These are phyloP conservation scores for Acrocephalus arundinaceus DNA, from an alignment of 2,113 vertebrate genomes.

Conservation along the genomic window DNA sequence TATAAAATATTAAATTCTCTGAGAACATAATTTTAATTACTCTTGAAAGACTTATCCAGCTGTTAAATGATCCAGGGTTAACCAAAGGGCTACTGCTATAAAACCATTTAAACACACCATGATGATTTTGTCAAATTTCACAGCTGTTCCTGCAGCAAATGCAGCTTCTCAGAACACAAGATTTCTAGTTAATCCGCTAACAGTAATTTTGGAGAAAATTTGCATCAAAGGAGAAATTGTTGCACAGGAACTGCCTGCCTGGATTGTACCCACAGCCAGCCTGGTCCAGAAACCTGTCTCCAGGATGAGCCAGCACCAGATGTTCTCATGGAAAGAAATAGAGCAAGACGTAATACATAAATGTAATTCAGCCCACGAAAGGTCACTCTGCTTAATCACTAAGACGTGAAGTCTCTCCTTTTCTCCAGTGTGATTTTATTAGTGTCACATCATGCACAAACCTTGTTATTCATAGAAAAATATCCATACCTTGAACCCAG, in stretches of 20 bases:
- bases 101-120: slow-evolving; percentile 19
- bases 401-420: background rate
- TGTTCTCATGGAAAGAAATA: slow-evolving; percentile 22
- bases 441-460: background rate
- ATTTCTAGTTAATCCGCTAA: slow-evolving; percentile 32
- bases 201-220: slow-evolving; percentile 20
- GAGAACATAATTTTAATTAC: slow-evolving; percentile 38
- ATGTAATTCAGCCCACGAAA: background rate
- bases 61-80: slow-evolving; percentile 49
- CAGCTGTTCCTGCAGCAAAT: slow-evolving; percentile 51
- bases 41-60: slow-evolving; percentile 42
- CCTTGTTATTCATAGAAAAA: background rate
- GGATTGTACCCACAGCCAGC: background rate
- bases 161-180: slow-evolving; percentile 42
- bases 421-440: background rate
- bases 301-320: slow-evolving; percentile 40
- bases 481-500: background rate
- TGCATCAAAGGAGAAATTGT: slow-evolving; percentile 5
- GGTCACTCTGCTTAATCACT: slow-evolving; percentile 16
- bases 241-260: background rate
- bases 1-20: slow-evolving; percentile 46
- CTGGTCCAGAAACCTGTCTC: background rate
- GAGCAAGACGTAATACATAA: background rate
- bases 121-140: slow-evolving; percentile 63
- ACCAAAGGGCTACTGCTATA: background rate